Conservation (phyloP, 2,797 vertebrate genomes). For the Carduelis carduelis region DNA sequence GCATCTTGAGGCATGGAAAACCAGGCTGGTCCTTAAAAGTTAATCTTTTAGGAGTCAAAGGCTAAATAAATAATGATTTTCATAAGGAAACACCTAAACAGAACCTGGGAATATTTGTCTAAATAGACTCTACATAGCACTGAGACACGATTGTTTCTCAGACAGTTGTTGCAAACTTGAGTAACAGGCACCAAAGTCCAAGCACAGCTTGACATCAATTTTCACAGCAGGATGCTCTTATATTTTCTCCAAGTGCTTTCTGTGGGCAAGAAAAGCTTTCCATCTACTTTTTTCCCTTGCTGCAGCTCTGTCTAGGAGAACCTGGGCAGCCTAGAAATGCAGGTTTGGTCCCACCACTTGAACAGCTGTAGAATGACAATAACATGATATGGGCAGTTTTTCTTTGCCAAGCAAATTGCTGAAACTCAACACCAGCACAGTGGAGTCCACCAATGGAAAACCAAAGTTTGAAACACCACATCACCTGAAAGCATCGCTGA, state of each 20-base stretch:
- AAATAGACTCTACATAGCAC: not conserved
- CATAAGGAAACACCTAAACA: not conserved
- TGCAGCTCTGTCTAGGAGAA: not conserved
- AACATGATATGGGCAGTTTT: fast-evolving
- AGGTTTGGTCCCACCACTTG: not conserved
- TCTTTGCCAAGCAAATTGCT: not conserved
- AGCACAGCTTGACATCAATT: not conserved
- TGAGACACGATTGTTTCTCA: not conserved
- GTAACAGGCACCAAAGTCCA: not conserved
- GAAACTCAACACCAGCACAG: not conserved
- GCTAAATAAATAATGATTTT: not conserved
- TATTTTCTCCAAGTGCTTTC: not conserved
- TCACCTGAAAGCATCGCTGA: not conserved
- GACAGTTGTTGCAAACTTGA: not conserved
- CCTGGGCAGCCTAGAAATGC: not conserved
- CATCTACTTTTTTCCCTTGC: not conserved
- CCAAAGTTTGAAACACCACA: not conserved
- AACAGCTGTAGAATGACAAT: fast-evolving
- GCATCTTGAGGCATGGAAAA: not conserved
- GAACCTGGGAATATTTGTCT: not conserved
- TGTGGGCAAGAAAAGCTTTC: not conserved
- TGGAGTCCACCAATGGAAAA: not conserved
- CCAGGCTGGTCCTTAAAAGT: not conserved
- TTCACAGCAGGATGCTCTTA: not conserved
- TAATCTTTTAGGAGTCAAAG: not conserved